Evolutionary conservation across 2,113 vertebrate species (phyloP).

Genomic region (Tapirus terrestris): DNA sequence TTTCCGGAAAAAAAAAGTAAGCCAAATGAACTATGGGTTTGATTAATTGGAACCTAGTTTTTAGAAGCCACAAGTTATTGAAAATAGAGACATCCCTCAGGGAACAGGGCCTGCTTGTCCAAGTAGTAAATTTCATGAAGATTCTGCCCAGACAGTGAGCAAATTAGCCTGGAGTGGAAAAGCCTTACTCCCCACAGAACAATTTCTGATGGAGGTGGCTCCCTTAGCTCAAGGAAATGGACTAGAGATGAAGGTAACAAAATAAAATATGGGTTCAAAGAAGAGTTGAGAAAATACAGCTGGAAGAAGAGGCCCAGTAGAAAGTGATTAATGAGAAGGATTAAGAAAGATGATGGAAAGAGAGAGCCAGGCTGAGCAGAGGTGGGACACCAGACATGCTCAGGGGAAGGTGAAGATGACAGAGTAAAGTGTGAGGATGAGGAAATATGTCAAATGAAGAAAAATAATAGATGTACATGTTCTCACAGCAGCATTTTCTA

Average conservation of each 20-base stretch:
- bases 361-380: background rate
- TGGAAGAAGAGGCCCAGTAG: background rate
- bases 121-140: background rate
- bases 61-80: background rate
- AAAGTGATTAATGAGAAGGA: background rate
- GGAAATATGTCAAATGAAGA: background rate
- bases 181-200: background rate
- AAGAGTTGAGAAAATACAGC: background rate
- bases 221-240: background rate
- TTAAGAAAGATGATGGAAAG: background rate
- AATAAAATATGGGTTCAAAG: background rate
- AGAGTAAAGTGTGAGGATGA: background rate
- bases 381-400: too few relatives aligned
- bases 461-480: accelerated
- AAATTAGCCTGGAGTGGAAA: background rate
- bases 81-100: background rate
- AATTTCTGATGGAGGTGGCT: background rate
- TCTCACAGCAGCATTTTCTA: background rate
- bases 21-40: background rate
- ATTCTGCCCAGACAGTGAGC: background rate
- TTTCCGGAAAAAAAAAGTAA: background rate
- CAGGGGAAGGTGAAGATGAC: background rate
- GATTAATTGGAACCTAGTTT: background rate
- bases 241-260: background rate
- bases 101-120: background rate